phyloP scores from a whole-genome alignment of 2,888 invertebrate species.

The Lydus trimaculatus region DNA sequence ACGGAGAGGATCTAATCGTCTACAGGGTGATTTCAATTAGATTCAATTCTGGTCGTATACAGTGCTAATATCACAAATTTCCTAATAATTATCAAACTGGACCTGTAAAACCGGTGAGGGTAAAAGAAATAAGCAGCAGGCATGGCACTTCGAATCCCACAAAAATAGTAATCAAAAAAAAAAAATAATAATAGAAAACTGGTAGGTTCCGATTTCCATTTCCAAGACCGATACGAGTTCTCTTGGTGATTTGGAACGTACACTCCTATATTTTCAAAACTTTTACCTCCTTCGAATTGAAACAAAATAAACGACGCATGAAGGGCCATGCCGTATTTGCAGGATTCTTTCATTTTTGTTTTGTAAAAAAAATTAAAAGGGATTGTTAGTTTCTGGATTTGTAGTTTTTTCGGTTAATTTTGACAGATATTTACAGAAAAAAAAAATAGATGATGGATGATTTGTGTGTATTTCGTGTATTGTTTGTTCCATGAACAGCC shows the following conservation, averaged over 20 bases:
- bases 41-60: not conserved
- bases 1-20: not conserved
- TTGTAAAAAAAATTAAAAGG: conserved; percentile 15
- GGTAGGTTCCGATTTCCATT: conserved; percentile 58
- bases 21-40: not conserved
- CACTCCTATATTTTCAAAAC: not conserved
- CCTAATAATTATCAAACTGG: not conserved
- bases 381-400: conserved; percentile 14
- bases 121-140: conserved; percentile 44
- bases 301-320: conserved; percentile 50
- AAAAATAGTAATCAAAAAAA: not conserved
- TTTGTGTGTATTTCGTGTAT: no score
- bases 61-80: not conserved
- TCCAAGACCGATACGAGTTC: conserved; percentile 31
- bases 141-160: conserved; percentile 57
- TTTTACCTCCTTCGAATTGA: not conserved
- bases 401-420: conserved; percentile 15
- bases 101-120: not conserved
- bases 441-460: conserved; percentile 19
- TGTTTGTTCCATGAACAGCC: conserved; percentile 40
- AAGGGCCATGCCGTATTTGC: conserved; percentile 59
- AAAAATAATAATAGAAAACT: conserved; percentile 38
- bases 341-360: not conserved
- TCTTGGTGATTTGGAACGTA: conserved; percentile 52
- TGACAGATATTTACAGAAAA: conserved; percentile 22